phyloP scores from a whole-genome alignment of 2,888 invertebrate species.

The Nemoura dubitans region DNA sequence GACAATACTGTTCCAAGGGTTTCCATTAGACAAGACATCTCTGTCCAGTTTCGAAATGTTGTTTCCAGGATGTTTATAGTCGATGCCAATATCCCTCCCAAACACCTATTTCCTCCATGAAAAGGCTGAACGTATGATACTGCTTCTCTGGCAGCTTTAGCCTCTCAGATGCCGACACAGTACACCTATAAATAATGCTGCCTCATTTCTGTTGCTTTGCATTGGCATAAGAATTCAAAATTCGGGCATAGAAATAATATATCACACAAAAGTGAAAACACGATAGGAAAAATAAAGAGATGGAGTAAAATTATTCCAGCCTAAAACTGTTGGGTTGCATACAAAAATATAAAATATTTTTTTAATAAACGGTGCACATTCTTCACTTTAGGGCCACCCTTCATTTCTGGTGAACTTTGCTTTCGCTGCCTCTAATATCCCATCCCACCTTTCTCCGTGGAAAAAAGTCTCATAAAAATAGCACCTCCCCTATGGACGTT shows the following conservation, averaged over 20 bases:
- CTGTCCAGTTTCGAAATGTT: no score
- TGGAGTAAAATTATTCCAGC: conserved; percentile 41
- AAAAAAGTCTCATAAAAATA: conserved; percentile 5
- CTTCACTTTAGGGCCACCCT: background rate
- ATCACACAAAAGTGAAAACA: conserved; percentile 27
- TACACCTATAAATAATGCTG: conserved; percentile 43
- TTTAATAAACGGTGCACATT: conserved; percentile 40
- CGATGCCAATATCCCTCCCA: background rate
- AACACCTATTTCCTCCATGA: background rate
- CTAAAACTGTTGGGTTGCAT: background rate
- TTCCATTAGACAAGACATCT: no score
- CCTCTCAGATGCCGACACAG: background rate
- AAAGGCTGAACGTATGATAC: background rate
- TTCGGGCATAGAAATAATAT: conserved; percentile 13
- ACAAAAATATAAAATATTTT: conserved; percentile 48
- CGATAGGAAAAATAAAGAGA: conserved; percentile 18
- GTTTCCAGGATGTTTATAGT: no score
- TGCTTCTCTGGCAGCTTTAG: background rate
- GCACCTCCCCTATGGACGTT: conserved; percentile 13
- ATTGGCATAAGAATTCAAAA: background rate
- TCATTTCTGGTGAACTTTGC: conserved; percentile 1
- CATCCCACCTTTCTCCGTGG: conserved; percentile 7
- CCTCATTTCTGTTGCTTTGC: conserved; percentile 36
- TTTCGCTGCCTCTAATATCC: background rate
- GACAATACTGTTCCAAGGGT: no score